Base-by-base conservation (phyloP, 1,140 invertebrate species). In the Aphaenogaster floridana region DNA sequence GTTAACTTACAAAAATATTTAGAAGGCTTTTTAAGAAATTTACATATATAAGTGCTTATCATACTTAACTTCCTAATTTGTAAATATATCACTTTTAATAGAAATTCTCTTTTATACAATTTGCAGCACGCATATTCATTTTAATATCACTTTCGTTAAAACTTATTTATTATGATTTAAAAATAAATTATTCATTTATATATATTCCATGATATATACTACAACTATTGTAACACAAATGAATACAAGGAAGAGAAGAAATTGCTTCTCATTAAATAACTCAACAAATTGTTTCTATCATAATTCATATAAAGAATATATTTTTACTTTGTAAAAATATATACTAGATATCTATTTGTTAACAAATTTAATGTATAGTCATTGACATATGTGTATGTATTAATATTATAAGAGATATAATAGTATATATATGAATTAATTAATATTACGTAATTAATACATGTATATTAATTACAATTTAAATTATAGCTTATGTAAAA, bases 391-490 rank as follows among this genome's bases (percentile, higher is more conserved):
- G 8, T 78, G 8, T 77, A 45, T 68, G 34, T 69, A 69, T 57
- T 28, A 54, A 8, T 66, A 69, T 42, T 69, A 5, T 81, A 81
- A 81, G 50, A 57, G 4, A 57, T 54, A 39, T 54, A 66, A 36
- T 17, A 64, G 0, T 64, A 79, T 52, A 21, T n/a, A 54, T 57
- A 68, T 28, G 28, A 21, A 39, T 39, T 5, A 42, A n/a, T 39
- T 42, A 42, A 68, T 42, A 68, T 48, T 39, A 28, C 17, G 45
- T 42, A 45, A 68, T 68, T 48, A 21, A 48, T 34, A 80, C 50
- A 68, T 21, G 66, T 50, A 64, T 9, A 68, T 80, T 80, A n/a
- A 42, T 80, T 80, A 42, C 68, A 69, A 42, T 57, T 81, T 34
- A 69, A 57, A 21, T 81, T 71, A 68, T 28, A 68, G 8, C n/a